phyloP scores from a whole-genome alignment of 2,113 vertebrate species.

The Apteryx mantelli region DNA sequence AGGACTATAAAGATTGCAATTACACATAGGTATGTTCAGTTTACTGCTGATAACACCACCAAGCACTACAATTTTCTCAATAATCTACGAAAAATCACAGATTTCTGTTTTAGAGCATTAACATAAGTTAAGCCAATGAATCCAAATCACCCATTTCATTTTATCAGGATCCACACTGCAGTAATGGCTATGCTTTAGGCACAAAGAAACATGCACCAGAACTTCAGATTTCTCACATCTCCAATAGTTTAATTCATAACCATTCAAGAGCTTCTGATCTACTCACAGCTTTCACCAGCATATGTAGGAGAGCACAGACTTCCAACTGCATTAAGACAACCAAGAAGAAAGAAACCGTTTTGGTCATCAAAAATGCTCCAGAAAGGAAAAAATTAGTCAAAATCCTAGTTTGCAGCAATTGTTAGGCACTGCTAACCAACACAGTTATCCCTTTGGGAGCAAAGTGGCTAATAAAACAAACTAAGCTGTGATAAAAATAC shows the following conservation, averaged over 20 bases:
- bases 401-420: not conserved
- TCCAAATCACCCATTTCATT: not conserved
- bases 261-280: not conserved
- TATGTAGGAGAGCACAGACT: not conserved
- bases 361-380: not conserved
- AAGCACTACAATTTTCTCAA: not conserved
- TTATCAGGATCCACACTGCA: not conserved
- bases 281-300: not conserved
- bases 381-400: not conserved
- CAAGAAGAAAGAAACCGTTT: not conserved
- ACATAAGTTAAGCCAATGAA: not conserved
- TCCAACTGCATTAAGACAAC: not conserved
- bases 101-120: not conserved
- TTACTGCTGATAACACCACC: not conserved
- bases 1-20: not conserved
- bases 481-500: not conserved
- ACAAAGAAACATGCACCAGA: not conserved
- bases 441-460: not conserved
- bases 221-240: not conserved
- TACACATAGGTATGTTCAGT: not conserved
- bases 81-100: not conserved
- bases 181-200: no score
- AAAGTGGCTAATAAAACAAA: conserved; percentile 17
- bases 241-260: not conserved
- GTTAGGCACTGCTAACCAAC: not conserved